These are phyloP conservation scores for Epinotia brunnichana DNA, from an alignment of 2,888 invertebrate species.

Conservation along the genomic window DNA sequence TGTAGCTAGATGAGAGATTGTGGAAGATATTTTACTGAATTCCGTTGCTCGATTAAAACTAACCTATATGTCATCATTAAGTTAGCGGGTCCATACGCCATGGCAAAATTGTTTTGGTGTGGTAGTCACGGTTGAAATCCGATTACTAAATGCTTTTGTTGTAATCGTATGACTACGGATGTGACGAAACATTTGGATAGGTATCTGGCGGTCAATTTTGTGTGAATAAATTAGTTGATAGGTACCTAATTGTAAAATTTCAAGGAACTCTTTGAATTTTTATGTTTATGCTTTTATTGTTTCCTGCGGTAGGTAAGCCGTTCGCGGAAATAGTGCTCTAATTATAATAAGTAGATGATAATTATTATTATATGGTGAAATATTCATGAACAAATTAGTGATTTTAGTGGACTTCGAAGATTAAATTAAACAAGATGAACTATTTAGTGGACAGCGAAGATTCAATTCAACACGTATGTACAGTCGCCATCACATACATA, in stretches of 20 bases:
- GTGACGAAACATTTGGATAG: slow-evolving; percentile 56
- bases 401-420: no score
- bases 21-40: slow-evolving; percentile 2
- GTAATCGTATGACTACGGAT: slow-evolving; percentile 53
- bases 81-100: slow-evolving; percentile 6
- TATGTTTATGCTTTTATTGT: slow-evolving; percentile 14
- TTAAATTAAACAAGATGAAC: no score
- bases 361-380: no score
- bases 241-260: slow-evolving; percentile 25
- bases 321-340: slow-evolving; percentile 9
- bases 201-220: slow-evolving; percentile 41
- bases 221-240: slow-evolving; percentile 28
- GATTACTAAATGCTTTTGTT: slow-evolving; percentile 49
- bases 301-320: slow-evolving; percentile 1
- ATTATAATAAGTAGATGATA: no score
- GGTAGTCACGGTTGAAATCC: slow-evolving; percentile 47
- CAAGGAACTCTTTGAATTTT: slow-evolving; percentile 19
- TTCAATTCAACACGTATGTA: no score
- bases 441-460: no score
- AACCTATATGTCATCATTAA: slow-evolving; percentile 29
- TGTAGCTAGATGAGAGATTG: neutral
- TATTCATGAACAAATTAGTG: no score
- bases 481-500: no score
- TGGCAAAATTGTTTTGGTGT: slow-evolving; percentile 21
- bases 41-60: slow-evolving; percentile 42